A percentile compares a stretch with the other conserved stretches of the same genome.
phyloP scores from a whole-genome alignment of 1,140 invertebrate genomes.

The Pantala flavescens region DNA sequence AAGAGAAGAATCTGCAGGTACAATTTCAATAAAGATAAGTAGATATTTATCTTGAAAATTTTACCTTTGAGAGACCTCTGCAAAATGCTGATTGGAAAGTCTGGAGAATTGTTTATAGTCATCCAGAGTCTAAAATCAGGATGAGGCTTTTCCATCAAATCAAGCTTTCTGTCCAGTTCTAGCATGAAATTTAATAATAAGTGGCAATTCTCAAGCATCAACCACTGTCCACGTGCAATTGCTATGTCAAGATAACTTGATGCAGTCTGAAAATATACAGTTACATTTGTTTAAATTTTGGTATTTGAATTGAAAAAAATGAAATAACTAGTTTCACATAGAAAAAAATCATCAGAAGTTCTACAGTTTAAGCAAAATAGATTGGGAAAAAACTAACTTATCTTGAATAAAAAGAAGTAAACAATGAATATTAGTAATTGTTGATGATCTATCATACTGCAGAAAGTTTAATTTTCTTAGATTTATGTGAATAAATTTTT shows the following conservation, averaged over 20 bases:
- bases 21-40: too few relatives aligned
- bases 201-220: slow-evolving; percentile 86
- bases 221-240: slow-evolving; percentile 68
- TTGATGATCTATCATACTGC: too few relatives aligned
- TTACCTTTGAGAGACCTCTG: slow-evolving; percentile 74
- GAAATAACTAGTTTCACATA: too few relatives aligned
- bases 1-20: too few relatives aligned
- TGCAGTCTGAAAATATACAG: slow-evolving; percentile 45
- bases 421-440: too few relatives aligned
- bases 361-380: too few relatives aligned
- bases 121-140: slow-evolving; percentile 86
- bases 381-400: too few relatives aligned
- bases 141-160: slow-evolving; percentile 66
- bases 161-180: slow-evolving; percentile 69
- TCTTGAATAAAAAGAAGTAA: too few relatives aligned
- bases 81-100: slow-evolving; percentile 79
- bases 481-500: too few relatives aligned
- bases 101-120: slow-evolving; percentile 72
- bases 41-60: background rate
- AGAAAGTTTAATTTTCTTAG: too few relatives aligned
- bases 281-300: background rate
- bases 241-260: slow-evolving; percentile 58
- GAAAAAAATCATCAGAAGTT: too few relatives aligned
- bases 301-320: too few relatives aligned
- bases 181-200: slow-evolving; percentile 66